Evolutionary conservation across 2,888 invertebrate genomes (phyloP), one percentile per base, ranked within the genome.

Genomic region (Adela reaumurella): DNA sequence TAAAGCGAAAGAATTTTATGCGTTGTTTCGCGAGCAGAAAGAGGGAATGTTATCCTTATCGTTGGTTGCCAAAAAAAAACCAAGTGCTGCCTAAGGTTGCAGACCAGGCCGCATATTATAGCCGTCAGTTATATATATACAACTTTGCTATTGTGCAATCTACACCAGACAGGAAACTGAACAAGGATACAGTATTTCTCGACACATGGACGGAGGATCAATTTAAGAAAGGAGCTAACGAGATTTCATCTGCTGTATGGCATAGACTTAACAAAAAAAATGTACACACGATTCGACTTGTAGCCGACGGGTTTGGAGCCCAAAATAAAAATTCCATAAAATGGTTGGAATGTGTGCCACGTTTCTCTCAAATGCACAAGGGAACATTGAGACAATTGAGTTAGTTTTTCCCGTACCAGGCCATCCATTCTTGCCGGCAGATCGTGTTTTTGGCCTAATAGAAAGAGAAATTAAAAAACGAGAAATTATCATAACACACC

Each of bases 61-160:
- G 18, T 56, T 46, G 57, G 56, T 43, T 58, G 58, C 35, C 56
- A n/a, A n/a, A 58, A 47, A 57, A 58, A 54, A 58, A 58, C 43
- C 54, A 52, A 20, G 43, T 53, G 1, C 19, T 55, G 11, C 57
- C 56, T 1, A 57, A 57, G 49, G 14, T 57, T 8, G 55, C 55
- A 3, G 55, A 56, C n/a, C n/a, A n/a, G n/a, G n/a, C n/a, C 3
- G 51, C 53, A 4, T 57, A 57, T 51, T 53, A 50, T 17, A 50
- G 48, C 29, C 35, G 55, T 28, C 53, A 54, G 43, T 50, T 54
- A 11, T 52, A 53, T 43, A 43, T 54, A 16, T 54, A 54, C 46
- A 53, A 53, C 46, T 55, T 52, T 46, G 49, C 53, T 17, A 35
- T 51, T 17, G 49, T 52, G 10, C 28, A 46, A 35, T 47, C 47